Evolutionary conservation across 2,113 vertebrate genomes (phyloP).

Genomic region (Microtus montanus): DNA sequence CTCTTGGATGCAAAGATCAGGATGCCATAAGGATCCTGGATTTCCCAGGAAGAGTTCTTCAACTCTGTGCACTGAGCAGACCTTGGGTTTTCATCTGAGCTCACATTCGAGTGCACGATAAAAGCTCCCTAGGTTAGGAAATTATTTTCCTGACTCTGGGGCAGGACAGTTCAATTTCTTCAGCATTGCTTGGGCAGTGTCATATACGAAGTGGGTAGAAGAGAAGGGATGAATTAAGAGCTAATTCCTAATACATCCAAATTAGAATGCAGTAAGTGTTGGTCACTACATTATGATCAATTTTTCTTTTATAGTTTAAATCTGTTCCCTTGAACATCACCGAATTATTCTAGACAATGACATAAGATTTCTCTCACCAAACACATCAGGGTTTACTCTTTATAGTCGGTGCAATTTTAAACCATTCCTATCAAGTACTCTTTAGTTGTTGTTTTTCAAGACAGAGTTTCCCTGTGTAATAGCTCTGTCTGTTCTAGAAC

Average conservation of each 20-base stretch:
- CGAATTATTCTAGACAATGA: neutral
- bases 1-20: neutral
- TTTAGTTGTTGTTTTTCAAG: neutral
- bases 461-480: neutral
- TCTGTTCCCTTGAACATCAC: neutral
- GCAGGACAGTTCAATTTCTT: neutral
- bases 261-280: neutral
- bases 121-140: neutral
- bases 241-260: neutral
- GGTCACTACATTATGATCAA: neutral
- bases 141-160: neutral
- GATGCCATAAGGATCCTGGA: neutral
- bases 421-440: neutral
- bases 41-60: neutral
- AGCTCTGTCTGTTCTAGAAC: neutral
- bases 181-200: neutral
- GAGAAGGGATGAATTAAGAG: neutral
- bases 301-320: conserved; percentile 4
- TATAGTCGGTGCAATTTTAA: neutral
- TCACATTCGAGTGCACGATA: neutral
- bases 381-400: neutral
- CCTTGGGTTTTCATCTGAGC: neutral
- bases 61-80: neutral
- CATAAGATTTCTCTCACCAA: neutral
- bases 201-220: neutral